Conservation (phyloP, 2,113 vertebrate species). For the Zosterops japonicus region DNA sequence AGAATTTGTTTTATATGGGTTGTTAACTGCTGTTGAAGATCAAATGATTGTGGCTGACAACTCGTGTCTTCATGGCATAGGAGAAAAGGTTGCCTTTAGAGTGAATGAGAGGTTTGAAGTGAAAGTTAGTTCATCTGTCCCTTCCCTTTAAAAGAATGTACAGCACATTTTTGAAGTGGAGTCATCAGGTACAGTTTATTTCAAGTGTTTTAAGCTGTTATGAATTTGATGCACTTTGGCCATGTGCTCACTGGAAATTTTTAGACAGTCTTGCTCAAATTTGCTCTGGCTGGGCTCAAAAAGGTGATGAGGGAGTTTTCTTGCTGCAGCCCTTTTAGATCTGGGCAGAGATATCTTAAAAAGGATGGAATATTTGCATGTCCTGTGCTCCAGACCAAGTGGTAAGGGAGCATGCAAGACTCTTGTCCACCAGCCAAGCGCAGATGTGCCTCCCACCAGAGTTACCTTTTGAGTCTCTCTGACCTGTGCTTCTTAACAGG, state of each 20-base stretch:
- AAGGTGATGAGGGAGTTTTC: background rate
- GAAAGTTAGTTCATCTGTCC: background rate
- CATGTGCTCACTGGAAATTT: background rate
- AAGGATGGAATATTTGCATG: background rate
- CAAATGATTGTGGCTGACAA: background rate
- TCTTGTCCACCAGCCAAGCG: background rate
- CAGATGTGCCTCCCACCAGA: background rate
- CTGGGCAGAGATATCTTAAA: background rate
- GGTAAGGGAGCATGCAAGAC: background rate
- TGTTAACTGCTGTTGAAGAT: background rate
- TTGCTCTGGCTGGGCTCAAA: background rate
- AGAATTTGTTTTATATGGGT: background rate
- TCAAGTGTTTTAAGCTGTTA: slow-evolving; percentile 18
- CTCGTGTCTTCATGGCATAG: background rate
- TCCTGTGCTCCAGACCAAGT: background rate
- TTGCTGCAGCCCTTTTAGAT: background rate
- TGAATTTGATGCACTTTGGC: background rate
- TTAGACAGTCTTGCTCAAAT: background rate
- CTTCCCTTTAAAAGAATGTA: slow-evolving; percentile 41
- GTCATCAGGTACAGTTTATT: slow-evolving; percentile 19
- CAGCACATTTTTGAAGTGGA: slow-evolving; percentile 7
- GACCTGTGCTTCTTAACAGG: background rate
- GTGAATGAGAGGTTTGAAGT: background rate
- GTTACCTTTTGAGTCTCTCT: background rate
- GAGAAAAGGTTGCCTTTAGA: background rate